A percentile compares a stretch with the other conserved stretches of the same genome.
Conservation (phyloP, 2,888 invertebrate species). For the Drosophila paramelanica region DNA sequence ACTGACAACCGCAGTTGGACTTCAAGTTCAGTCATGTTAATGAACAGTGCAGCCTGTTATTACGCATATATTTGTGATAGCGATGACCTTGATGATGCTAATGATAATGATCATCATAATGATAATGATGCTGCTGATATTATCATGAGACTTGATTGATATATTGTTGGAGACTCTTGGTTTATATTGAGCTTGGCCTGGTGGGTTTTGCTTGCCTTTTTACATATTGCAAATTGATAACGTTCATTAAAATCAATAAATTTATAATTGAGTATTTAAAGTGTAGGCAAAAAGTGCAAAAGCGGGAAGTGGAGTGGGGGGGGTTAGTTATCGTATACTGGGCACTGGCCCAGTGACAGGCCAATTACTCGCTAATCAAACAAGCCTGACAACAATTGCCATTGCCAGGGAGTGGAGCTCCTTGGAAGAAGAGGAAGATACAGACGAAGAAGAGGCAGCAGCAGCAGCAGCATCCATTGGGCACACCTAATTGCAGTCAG, state of each 20-base stretch:
- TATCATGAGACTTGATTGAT: constrained; percentile 59
- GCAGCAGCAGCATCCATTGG: constrained; percentile 20
- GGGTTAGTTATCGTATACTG: not conserved
- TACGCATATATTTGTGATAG: constrained; percentile 10
- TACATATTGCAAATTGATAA: constrained; percentile 72
- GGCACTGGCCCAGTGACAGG: constrained; percentile 29
- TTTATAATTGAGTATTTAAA: constrained; percentile 70
- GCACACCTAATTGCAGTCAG: constrained; percentile 69
- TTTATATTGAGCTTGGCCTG: constrained; percentile 1
- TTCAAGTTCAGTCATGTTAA: not conserved
- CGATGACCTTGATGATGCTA: constrained; percentile 36
- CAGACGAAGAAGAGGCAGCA: not conserved
- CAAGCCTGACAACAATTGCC: constrained; percentile 78
- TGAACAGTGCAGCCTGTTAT: constrained; percentile 20
- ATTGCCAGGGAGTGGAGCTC: constrained; percentile 38
- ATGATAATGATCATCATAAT: constrained; percentile 16
- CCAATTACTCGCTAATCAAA: constrained; percentile 78
- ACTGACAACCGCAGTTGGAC: constrained; percentile 15
- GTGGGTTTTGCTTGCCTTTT: constrained; percentile 10
- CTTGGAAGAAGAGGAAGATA: constrained; percentile 6
- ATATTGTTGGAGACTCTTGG: constrained; percentile 39
- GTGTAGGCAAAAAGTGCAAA: not conserved
- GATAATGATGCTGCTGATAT: constrained; percentile 32
- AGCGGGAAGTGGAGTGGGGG: not conserved
- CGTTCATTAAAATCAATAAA: constrained; percentile 77